Percentiles rank a stretch among this genome's conserved stretches.
These are phyloP conservation scores for Heliconius aoede DNA, from an alignment of 2,888 invertebrate genomes.

Conservation along the genomic window DNA sequence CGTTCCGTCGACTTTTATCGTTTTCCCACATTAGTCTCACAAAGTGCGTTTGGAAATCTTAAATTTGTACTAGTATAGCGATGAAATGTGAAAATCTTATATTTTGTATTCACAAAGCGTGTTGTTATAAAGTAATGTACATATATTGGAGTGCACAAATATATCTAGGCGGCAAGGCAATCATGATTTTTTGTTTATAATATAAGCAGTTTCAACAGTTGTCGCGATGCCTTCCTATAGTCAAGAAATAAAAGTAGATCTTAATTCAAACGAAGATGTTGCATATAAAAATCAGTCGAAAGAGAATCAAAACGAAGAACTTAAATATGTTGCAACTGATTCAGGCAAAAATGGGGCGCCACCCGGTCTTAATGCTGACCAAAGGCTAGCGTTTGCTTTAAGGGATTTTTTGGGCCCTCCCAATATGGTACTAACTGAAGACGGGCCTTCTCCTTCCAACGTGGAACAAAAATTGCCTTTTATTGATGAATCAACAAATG, in stretches of 20 bases:
- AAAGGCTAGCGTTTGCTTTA: slow-evolving; percentile 69
- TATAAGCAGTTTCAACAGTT: slow-evolving; percentile 36
- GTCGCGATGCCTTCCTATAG: slow-evolving; percentile 75
- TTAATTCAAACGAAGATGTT: slow-evolving; percentile 70
- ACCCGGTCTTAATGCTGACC: slow-evolving; percentile 64
- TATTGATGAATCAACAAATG: slow-evolving; percentile 70
- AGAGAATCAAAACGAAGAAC: slow-evolving; percentile 59
- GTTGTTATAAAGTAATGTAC: slow-evolving; percentile 19
- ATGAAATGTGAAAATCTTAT: slow-evolving; percentile 66
- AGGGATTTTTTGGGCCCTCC: slow-evolving; percentile 70
- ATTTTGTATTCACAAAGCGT: slow-evolving; percentile 34
- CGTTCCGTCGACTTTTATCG: slow-evolving; percentile 61
- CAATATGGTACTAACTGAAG: slow-evolving; percentile 55
- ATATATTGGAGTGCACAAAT: slow-evolving; percentile 1
- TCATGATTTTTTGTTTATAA: slow-evolving; percentile 23
- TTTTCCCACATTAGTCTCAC: slow-evolving; percentile 59
- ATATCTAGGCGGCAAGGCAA: neutral
- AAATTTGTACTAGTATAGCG: slow-evolving; percentile 53
- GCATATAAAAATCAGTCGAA: slow-evolving; percentile 62
- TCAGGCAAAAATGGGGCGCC: slow-evolving; percentile 59
- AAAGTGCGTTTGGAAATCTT: slow-evolving; percentile 57
- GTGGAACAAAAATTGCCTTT: slow-evolving; percentile 65
- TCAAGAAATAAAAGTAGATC: slow-evolving; percentile 74
- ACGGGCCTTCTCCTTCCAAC: slow-evolving; percentile 61
- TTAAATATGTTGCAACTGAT: slow-evolving; percentile 57